phyloP scores from a whole-genome alignment of 1,140 invertebrate species.

The Drusus annulatus region DNA sequence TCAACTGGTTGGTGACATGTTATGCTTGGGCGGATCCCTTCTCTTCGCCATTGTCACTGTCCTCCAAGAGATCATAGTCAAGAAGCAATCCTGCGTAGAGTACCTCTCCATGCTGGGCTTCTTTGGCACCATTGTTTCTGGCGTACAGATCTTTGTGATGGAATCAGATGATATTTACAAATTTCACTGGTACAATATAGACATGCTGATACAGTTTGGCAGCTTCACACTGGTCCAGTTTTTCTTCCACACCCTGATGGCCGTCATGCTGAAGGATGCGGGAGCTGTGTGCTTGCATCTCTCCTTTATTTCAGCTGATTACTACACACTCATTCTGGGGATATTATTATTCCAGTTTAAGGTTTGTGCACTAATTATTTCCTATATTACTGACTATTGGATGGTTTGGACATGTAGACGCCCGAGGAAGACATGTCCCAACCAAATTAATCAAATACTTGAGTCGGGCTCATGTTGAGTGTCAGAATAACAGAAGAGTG shows the following conservation, averaged over 20 bases:
- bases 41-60: conserved; percentile 89
- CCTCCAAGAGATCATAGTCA: conserved; percentile 87
- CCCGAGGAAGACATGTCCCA: too few species aligned
- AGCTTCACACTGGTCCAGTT: conserved; percentile 75
- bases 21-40: conserved; percentile 86
- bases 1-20: conserved; percentile 86
- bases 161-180: conserved; percentile 72
- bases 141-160: conserved; percentile 79
- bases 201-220: conserved; percentile 66
- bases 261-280: conserved; percentile 83
- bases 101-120: conserved; percentile 90
- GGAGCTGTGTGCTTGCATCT: conserved; percentile 88
- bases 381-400: too few species aligned
- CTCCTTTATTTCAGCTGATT: conserved; percentile 87
- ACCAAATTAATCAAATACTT: too few species aligned
- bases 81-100: conserved; percentile 84
- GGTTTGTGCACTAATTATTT: conserved; percentile 67
- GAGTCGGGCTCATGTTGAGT: too few species aligned
- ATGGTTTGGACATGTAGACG: too few species aligned
- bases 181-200: conserved; percentile 71
- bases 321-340: conserved; percentile 87
- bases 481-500: too few species aligned
- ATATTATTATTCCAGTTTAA: conserved; percentile 88
- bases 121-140: conserved; percentile 85
- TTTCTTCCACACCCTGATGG: conserved; percentile 84